Evolutionary conservation across 1,140 invertebrate species (phyloP).

Genomic region (Chymomyza costata): DNA sequence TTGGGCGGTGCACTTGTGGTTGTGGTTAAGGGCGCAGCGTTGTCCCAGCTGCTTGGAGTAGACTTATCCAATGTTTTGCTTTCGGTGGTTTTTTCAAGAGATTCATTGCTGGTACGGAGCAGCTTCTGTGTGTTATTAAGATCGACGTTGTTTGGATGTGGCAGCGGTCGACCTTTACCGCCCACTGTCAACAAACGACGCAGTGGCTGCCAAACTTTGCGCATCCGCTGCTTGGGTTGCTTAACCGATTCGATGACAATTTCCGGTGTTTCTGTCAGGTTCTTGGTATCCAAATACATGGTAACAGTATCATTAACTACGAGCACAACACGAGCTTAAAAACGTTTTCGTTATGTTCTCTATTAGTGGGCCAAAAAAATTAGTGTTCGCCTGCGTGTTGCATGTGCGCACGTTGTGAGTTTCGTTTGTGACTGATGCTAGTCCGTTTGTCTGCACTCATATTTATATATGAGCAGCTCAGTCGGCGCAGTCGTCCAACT

Average conservation of each 20-base stretch:
- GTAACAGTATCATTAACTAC: too few relatives aligned
- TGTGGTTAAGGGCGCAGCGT: conserved; percentile 17
- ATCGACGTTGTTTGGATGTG: conserved; percentile 70
- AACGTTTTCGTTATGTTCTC: not conserved
- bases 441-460: conserved; percentile 60
- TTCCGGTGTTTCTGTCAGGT: too few relatives aligned
- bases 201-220: conserved; percentile 63
- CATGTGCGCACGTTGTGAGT: conserved; percentile 71
- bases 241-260: too few relatives aligned
- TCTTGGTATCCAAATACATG: conserved; percentile 74
- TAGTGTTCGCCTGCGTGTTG: conserved; percentile 32
- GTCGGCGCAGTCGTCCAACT: conserved; percentile 53
- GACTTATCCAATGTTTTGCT: conserved; percentile 41
- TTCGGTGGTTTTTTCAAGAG: conserved; percentile 19
- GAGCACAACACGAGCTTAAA: too few relatives aligned
- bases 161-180: conserved; percentile 43
- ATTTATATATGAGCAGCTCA: conserved; percentile 68
- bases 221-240: conserved; percentile 40
- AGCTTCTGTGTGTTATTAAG: conserved; percentile 59
- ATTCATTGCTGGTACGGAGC: conserved; percentile 1
- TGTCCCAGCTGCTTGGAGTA: conserved; percentile 13
- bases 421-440: conserved; percentile 74
- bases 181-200: conserved; percentile 55
- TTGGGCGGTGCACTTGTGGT: conserved; percentile 50
- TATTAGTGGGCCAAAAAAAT: not conserved